Percentiles rank a stretch among this genome's conserved stretches.
These are phyloP conservation scores for Melinopterus prodromus DNA, from an alignment of 2,888 invertebrate species.

Conservation along the genomic window DNA sequence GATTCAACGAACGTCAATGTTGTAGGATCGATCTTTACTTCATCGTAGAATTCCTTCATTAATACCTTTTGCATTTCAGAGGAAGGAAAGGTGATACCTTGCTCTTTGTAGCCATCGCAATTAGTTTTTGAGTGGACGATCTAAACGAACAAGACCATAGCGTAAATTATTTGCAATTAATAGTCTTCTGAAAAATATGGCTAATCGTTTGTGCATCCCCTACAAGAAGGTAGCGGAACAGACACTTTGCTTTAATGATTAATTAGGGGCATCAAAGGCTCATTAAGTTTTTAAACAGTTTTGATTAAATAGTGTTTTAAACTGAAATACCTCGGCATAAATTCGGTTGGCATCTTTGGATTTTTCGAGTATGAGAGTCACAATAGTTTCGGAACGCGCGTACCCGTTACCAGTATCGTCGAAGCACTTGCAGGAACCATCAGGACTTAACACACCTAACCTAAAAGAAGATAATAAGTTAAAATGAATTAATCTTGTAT, in stretches of 20 bases:
- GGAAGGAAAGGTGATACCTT: constrained; percentile 58
- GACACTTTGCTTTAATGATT: too few species aligned
- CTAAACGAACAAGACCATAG: constrained; percentile 28
- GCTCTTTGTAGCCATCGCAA: constrained; percentile 57
- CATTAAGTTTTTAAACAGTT: neutral
- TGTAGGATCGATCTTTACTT: constrained; percentile 74
- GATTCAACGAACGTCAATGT: constrained; percentile 84
- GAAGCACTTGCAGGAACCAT: constrained; percentile 91
- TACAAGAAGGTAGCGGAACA: neutral
- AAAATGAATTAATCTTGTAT: neutral
- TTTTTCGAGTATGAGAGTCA: constrained; percentile 76
- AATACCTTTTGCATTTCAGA: constrained; percentile 68
- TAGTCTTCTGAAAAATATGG: neutral
- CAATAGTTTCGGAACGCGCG: constrained; percentile 82
- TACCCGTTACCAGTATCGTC: constrained; percentile 86
- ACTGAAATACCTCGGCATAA: constrained; percentile 60
- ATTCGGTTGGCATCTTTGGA: constrained; percentile 62
- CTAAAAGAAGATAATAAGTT: constrained; percentile 50
- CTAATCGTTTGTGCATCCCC: neutral
- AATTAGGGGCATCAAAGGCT: too few species aligned
- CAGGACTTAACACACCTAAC: constrained; percentile 80
- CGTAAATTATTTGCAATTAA: too few species aligned
- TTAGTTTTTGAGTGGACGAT: constrained; percentile 54
- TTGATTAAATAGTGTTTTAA: constrained; percentile 15
- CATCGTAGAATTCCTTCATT: constrained; percentile 71